Evolutionary conservation across 2,797 vertebrate genomes (phyloP).

Genomic region (Mormyrops boulengeri): DNA sequence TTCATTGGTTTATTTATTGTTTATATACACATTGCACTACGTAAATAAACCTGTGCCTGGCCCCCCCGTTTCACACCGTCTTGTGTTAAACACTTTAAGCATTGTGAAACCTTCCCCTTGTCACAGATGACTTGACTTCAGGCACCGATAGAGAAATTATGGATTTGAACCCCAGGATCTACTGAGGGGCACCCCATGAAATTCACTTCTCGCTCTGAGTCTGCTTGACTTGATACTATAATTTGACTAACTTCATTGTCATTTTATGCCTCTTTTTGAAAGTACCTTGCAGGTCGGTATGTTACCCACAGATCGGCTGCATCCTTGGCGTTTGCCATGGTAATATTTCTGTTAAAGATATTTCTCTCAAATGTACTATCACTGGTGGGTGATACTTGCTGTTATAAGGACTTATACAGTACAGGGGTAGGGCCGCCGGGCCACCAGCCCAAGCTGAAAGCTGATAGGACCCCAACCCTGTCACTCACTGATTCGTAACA

Average conservation of each 20-base stretch:
- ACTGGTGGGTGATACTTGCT: not conserved
- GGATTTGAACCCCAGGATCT: not conserved
- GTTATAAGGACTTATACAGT: not conserved
- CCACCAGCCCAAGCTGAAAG: not conserved
- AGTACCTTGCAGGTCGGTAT: not conserved
- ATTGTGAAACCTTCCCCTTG: not conserved
- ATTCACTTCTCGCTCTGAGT: not conserved
- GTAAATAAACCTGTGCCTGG: not conserved
- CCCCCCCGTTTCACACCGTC: not conserved
- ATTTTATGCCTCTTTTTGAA: not conserved
- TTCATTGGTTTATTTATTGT: not conserved
- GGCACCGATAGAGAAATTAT: not conserved
- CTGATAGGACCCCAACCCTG: not conserved
- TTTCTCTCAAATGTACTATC: not conserved
- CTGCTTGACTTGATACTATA: not conserved
- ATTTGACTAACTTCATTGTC: not conserved
- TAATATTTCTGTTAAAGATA: not conserved
- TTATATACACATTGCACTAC: not conserved
- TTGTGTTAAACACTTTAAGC: not conserved
- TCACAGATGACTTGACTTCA: not conserved
- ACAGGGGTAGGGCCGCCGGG: not conserved
- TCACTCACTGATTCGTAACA: not conserved
- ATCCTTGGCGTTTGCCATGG: slow-evolving; percentile 9
- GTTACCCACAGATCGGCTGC: not conserved
- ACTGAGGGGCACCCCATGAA: not conserved